Base-by-base conservation (phyloP, 2,888 invertebrate genomes). In the Podabrus alpinus region DNA sequence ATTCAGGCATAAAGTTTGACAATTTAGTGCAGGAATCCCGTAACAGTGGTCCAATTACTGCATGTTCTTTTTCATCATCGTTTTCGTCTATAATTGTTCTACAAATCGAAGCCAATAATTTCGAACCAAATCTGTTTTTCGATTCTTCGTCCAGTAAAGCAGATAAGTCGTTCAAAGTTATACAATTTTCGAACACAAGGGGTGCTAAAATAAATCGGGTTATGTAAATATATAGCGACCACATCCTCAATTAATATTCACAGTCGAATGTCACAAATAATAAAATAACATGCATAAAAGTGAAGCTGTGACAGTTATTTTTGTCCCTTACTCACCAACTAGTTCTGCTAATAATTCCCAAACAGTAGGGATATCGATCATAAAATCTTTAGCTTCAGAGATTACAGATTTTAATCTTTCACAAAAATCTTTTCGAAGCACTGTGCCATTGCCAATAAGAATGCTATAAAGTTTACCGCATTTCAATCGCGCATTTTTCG, bases 331-430 rank as follows among this genome's bases (percentile, higher is more conserved):
- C 84, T 85, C 86, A 90, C 89, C 86, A 79, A 95, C 88, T 84
- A 95, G 90, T 87, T 94, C 93, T 71, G 93, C 94, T 83, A 95
- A 88, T 86, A 94, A 94, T 76, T 91, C 90, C 92, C 95, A 96
- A 76, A 96, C 88, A 87, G 92, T 94, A 45, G 97, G 97, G 85
- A 96, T 92, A 90, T 97, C 97, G 81, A 96, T 92, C 79, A 91
- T 90, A 80, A 95, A 88, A 82, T 97, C 97, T 77, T 92, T 92
- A 13, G 92, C 92, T 79, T 85, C 83, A 76, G 91, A 91, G 74
- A 94, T 87, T 75, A 93, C 90, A 83, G 92, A 91, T 77, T 89
- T 89, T 75, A 95, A 88, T 87, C 90, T 91, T 75, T 83, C 83
- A 71, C 88, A 86, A 80, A 90, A 89, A 74, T 86, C 86, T 15